Conservation (phyloP, 2,888 invertebrate genomes). For the Watsonalla cultraria region DNA sequence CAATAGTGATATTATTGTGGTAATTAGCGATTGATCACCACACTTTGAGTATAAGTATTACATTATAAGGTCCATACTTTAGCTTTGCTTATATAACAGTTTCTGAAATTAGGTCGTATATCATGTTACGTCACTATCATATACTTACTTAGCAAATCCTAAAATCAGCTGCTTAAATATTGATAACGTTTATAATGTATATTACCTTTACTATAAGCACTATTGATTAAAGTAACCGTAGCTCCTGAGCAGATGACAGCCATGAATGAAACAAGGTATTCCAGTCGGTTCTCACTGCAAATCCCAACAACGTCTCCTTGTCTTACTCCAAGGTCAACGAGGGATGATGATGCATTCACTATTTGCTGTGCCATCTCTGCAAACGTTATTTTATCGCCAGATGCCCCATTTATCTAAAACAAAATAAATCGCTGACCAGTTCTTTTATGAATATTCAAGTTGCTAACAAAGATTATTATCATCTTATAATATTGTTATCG, state of each 20-base stretch:
- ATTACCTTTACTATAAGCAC: conserved; percentile 44
- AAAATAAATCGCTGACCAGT: neutral
- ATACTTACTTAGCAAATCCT: too few species aligned
- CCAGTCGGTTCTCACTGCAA: conserved; percentile 45
- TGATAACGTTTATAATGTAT: neutral
- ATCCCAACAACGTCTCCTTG: conserved; percentile 40
- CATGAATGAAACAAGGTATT: conserved; percentile 33
- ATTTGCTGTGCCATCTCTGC: conserved; percentile 34
- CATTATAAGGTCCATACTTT: too few species aligned
- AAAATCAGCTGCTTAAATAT: too few species aligned
- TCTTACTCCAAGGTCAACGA: conserved; percentile 30
- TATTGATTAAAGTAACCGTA: conserved; percentile 36
- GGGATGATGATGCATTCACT: conserved; percentile 33
- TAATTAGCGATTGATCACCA: too few species aligned
- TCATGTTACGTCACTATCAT: too few species aligned
- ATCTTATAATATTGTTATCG: too few species aligned
- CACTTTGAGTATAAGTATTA: too few species aligned
- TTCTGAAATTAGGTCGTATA: too few species aligned
- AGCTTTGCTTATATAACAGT: too few species aligned
- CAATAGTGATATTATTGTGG: too few species aligned
- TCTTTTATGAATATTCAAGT: too few species aligned
- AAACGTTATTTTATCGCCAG: conserved; percentile 33
- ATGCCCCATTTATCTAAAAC: conserved; percentile 39
- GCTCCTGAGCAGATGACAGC: conserved; percentile 40
- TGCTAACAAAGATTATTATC: too few species aligned